A percentile compares a stretch with the other conserved stretches of the same genome.
Conservation (phyloP, 2,888 invertebrate species). For the Pachliopta kotzebuea region DNA sequence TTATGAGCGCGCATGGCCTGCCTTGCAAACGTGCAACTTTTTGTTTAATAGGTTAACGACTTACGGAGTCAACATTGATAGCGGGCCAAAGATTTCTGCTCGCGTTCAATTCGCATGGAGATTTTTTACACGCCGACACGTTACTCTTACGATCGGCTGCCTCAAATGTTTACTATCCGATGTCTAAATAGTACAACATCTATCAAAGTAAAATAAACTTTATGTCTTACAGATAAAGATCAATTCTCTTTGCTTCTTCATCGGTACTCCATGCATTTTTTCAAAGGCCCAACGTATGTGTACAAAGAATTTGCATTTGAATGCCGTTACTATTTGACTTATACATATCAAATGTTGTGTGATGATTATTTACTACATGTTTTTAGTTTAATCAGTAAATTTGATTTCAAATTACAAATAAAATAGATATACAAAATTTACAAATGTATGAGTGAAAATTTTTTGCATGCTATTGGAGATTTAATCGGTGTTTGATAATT, state of each 20-base stretch:
- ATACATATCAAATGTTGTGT: conserved; percentile 7
- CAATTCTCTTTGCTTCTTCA: conserved; percentile 4
- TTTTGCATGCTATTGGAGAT: conserved; percentile 45
- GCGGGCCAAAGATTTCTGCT: conserved; percentile 39
- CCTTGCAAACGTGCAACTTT: conserved; percentile 64
- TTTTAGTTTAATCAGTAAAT: neutral
- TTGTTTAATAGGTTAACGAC: conserved; percentile 72
- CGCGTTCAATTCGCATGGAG: conserved; percentile 12
- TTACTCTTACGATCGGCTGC: conserved; percentile 14
- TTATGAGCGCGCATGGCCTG: conserved; percentile 61
- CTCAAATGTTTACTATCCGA: conserved; percentile 17
- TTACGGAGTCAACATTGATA: conserved; percentile 51
- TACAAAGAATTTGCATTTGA: conserved; percentile 20
- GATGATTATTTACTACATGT: neutral
- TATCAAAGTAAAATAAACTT: conserved; percentile 4
- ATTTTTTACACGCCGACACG: conserved; percentile 20
- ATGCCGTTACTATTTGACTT: conserved; percentile 9
- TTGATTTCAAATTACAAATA: too few species aligned
- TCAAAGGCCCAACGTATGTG: neutral
- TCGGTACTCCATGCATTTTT: conserved; percentile 11
- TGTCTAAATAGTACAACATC: conserved; percentile 17
- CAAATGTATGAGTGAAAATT: conserved; percentile 26
- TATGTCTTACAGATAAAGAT: neutral
- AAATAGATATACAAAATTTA: conserved; percentile 23
- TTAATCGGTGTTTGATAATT: conserved; percentile 51